Base-by-base conservation (phyloP, 2,888 invertebrate genomes). In the Nasonia oneida region DNA sequence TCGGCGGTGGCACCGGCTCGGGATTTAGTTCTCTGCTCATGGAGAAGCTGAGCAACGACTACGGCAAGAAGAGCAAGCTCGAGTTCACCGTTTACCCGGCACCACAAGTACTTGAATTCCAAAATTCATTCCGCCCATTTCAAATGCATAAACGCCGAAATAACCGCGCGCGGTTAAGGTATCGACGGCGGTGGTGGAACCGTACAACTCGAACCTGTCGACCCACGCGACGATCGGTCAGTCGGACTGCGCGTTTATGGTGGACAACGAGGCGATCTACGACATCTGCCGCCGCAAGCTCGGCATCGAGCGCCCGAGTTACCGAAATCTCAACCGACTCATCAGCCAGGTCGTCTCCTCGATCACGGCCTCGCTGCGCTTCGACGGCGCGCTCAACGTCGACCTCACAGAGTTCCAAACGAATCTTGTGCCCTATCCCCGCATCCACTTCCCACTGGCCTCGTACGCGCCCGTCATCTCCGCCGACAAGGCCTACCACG, bases 71-170 rank as follows among this genome's bases (percentile, higher is more conserved):
- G 94, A 97, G 97, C 81, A 98, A 98, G 93, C 95, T 98, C 39
- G 98, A 98, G 93, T 98, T 99, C 94, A 97, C 98, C 83, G 97
- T 98, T 90, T 99, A 99, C 93, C 98, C 98, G 12, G 98, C 98
- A 14, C 98, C 98, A 8, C 98, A 98, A 95, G 97, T 97, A 33
- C 39, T 8, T 5, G 4, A 29, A 42, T 67, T 64, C 29, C 2
- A 29, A 29, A 29, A 29, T 29, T 1, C 1, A 29, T 29, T 29
- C 29, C 29, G 1, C 1, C 29, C 1, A 29, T 29, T 29, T 29
- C 29, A 1, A 29, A 29, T 29, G 1, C 29, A 1, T 29, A 29
- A 29, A 29, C 29, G 29, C 29, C 1, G 29, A 29, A 29, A 1
- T 1, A 29, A 29, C 29, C 29, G 29, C 29, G 29, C 29, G 29